phyloP scores from a whole-genome alignment of 2,113 vertebrate species.

The Bothrops jararaca region DNA sequence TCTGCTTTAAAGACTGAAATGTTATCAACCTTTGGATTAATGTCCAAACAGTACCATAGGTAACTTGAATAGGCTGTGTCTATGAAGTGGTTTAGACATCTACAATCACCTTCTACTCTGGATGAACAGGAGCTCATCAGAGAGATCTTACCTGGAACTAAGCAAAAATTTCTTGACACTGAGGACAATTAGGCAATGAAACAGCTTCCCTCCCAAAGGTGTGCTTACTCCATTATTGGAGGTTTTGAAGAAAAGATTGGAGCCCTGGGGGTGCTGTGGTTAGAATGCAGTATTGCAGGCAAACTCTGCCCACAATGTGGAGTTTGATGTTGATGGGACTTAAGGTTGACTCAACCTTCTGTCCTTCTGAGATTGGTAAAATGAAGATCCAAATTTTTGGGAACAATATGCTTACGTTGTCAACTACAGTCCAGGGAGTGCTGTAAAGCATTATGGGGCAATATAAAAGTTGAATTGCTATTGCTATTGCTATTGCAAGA shows the following conservation, averaged over 20 bases:
- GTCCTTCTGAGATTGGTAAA: neutral
- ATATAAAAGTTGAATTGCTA: neutral
- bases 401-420: neutral
- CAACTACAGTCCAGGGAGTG: neutral
- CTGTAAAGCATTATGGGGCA: neutral
- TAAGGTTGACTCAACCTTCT: neutral
- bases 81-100: neutral
- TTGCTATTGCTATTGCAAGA: too few relatives aligned
- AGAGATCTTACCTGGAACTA: too few relatives aligned
- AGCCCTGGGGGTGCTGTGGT: too few relatives aligned
- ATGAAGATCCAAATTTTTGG: neutral
- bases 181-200: too few relatives aligned
- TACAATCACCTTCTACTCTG: neutral
- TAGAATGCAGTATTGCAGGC: neutral
- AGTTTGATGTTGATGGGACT: neutral
- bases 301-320: neutral
- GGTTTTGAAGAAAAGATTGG: too few relatives aligned
- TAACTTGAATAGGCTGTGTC: neutral
- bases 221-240: too few relatives aligned
- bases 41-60: neutral
- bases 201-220: too few relatives aligned
- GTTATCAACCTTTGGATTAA: neutral
- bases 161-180: too few relatives aligned
- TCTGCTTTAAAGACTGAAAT: neutral
- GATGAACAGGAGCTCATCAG: neutral